Evolutionary conservation across 2,888 invertebrate species (phyloP), one percentile per base, ranked within the genome.

Genomic region (Eupithecia inturbata): DNA sequence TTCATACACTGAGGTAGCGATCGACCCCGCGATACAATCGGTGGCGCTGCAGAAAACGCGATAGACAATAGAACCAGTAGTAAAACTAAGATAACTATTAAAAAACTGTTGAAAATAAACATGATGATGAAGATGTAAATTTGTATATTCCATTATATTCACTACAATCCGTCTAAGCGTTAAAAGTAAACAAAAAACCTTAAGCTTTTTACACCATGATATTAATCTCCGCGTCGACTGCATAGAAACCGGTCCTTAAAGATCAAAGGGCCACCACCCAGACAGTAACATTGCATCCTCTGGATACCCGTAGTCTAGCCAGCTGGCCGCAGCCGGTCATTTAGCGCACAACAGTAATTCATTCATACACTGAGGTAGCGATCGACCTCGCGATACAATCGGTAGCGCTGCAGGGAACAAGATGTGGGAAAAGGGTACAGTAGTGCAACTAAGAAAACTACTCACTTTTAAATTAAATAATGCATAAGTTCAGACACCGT

Each of bases 1-100:
- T 78, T 79, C 77, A 77, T 71, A 77, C 75, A 81, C 82, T 82
- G 82, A 82, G 81, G 78, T 80, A 77, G 76, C 75, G 71, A 79
- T 71, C 72, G 73, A 69, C 67, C 70, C 49, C 60, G 67, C 70
- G 77, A 78, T 84, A 82, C 26, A 77, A 78, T 77, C 78, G 75
- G 26, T 26, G 26, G 57, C 74, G 67, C 78, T 78, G 77, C 76
- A 71, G 75, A 64, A 75, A 77, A 73, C 75, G 75, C 45, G 68
- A 39, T 14, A 67, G 53, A 1, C 4, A 12, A 14, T 57, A 57
- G n/a, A n/a, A n/a, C n/a, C 64, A 69, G 75, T 71, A 71, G 63
- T 62, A 19, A 1, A 14, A 57, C 22, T 41, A 16, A 16, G 4
- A 41, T 9, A 31, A 4, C 3, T 31, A 31, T n/a, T n/a, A n/a